These are phyloP conservation scores for Leptodactylus fallax DNA, from an alignment of 2,797 vertebrate species.

Conservation along the genomic window DNA sequence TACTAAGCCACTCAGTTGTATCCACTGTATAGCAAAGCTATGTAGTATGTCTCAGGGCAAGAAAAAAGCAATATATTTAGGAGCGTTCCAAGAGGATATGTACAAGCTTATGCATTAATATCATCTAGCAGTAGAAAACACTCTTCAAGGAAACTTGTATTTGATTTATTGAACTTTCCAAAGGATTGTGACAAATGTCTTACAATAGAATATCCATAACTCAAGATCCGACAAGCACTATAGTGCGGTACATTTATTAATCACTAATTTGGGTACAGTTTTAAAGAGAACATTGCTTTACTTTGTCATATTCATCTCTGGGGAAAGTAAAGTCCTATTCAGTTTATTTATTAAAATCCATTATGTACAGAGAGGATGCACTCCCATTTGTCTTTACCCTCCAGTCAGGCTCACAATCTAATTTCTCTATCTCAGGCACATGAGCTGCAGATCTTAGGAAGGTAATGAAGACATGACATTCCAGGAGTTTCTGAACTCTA, in stretches of 20 bases:
- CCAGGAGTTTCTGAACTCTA: not conserved
- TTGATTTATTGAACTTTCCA: slow-evolving; percentile 7
- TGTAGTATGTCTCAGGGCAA: not conserved
- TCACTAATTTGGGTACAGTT: not conserved
- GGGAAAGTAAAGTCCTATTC: not conserved
- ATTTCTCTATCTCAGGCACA: not conserved
- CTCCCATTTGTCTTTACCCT: not conserved
- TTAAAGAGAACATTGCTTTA: not conserved
- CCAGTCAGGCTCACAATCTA: not conserved
- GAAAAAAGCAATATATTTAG: not conserved
- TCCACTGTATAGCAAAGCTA: not conserved
- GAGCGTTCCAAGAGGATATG: not conserved
- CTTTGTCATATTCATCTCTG: not conserved
- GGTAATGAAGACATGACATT: not conserved
- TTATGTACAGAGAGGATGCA: not conserved
- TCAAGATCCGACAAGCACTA: not conserved
- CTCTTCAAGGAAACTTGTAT: not conserved
- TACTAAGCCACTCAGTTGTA: not conserved
- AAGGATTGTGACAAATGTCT: slow-evolving; percentile 1
- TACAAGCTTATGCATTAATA: slow-evolving; percentile 6
- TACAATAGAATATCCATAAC: not conserved
- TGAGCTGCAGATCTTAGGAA: not conserved
- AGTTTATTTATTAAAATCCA: not conserved
- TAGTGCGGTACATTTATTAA: not conserved
- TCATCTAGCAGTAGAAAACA: not conserved